Conservation (phyloP, 2,797 vertebrate species). For the Perodicticus potto region DNA sequence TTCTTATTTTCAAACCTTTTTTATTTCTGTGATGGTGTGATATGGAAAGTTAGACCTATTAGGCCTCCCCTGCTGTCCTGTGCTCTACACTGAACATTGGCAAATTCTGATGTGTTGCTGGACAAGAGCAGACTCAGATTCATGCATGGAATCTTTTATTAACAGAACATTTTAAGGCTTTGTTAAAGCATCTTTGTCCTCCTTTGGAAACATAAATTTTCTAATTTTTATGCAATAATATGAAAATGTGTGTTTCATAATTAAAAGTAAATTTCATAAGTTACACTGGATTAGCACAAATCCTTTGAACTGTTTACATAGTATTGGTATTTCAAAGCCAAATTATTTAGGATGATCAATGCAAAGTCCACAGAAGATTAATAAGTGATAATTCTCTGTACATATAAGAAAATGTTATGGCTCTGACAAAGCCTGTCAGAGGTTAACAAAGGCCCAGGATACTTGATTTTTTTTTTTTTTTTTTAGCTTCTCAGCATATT, state of each 20-base stretch:
- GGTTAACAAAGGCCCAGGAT: not conserved
- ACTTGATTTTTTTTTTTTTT: not conserved
- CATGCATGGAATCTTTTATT: not conserved
- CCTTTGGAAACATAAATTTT: not conserved
- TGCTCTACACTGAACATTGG: not conserved
- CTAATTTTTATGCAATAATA: slow-evolving; percentile 69
- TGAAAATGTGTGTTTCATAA: slow-evolving; percentile 76
- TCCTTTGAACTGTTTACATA: slow-evolving; percentile 74
- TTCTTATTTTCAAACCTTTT: not conserved
- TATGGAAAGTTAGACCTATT: not conserved
- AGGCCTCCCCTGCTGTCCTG: not conserved
- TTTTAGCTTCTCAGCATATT: not conserved
- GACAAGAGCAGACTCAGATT: not conserved
- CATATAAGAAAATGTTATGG: slow-evolving; percentile 60
- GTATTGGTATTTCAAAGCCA: slow-evolving; percentile 68
- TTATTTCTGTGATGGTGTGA: not conserved
- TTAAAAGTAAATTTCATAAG: slow-evolving; percentile 83
- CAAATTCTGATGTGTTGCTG: not conserved
- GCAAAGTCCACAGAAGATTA: slow-evolving; percentile 71
- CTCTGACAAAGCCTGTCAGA: slow-evolving; percentile 18
- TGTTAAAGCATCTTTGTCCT: slow-evolving; percentile 12
- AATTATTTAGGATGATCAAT: slow-evolving; percentile 67
- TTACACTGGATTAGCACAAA: slow-evolving; percentile 76
- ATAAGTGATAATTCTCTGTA: slow-evolving; percentile 68
- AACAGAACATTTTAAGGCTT: not conserved